phyloP scores from a whole-genome alignment of 2,888 invertebrate genomes.

The Drosophila histrio region DNA sequence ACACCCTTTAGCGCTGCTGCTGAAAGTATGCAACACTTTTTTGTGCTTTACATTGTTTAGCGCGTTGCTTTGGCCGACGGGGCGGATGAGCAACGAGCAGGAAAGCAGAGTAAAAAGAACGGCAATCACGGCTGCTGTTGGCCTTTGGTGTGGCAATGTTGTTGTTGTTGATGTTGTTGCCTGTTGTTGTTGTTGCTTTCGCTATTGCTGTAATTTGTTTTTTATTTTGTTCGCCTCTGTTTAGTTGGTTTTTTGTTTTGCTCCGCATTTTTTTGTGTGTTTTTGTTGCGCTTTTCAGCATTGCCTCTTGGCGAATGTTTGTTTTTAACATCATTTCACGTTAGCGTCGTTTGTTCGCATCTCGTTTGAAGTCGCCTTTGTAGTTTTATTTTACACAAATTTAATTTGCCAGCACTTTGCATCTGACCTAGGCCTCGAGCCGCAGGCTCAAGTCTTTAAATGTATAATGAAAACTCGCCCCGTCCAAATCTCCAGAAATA shows the following conservation, averaged over 20 bases:
- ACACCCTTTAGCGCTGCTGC: constrained; percentile 66
- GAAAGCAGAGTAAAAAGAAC: constrained; percentile 18
- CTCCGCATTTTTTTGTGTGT: constrained; percentile 2
- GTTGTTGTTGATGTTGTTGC: constrained; percentile 17
- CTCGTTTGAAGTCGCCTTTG: constrained; percentile 69
- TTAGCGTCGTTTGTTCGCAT: constrained; percentile 42
- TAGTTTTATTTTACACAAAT: constrained; percentile 50
- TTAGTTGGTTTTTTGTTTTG: not conserved
- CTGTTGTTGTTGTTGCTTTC: constrained; percentile 22
- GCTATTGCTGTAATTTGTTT: constrained; percentile 66
- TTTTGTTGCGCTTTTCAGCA: constrained; percentile 38
- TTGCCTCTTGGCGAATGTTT: constrained; percentile 68
- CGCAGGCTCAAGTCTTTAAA: constrained; percentile 10
- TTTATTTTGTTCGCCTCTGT: constrained; percentile 47
- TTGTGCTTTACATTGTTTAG: constrained; percentile 63
- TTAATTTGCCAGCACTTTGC: constrained; percentile 52
- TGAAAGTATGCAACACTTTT: constrained; percentile 77
- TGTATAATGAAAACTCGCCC: constrained; percentile 11
- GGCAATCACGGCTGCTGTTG: constrained; percentile 67
- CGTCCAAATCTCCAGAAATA: constrained; percentile 1
- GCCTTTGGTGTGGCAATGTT: constrained; percentile 53
- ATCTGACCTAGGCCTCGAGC: constrained; percentile 35
- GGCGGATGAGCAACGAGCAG: constrained; percentile 49
- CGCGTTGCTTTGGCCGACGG: constrained; percentile 32
- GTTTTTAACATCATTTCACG: constrained; percentile 63